These are phyloP conservation scores for Trichosurus vulpecula DNA, from an alignment of 2,797 vertebrate genomes.

Conservation along the genomic window DNA sequence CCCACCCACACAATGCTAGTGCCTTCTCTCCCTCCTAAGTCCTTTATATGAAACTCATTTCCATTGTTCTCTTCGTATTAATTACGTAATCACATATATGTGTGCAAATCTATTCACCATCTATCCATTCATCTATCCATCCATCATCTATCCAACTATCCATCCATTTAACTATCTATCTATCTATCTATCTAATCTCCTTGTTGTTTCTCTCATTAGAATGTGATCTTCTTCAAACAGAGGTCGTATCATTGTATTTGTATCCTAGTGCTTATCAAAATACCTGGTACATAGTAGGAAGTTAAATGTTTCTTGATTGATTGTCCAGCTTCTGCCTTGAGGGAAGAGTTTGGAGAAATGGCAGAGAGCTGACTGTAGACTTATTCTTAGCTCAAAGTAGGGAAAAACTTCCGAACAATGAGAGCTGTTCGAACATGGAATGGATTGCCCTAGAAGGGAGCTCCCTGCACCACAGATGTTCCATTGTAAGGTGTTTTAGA, in stretches of 20 bases:
- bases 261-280: not conserved
- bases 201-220: not conserved
- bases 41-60: not conserved
- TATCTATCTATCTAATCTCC: not conserved
- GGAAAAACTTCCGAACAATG: not conserved
- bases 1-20: too few species aligned
- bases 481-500: not conserved
- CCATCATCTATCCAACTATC: too few species aligned
- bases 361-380: not conserved
- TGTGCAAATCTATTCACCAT: too few species aligned
- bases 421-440: not conserved
- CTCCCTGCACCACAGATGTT: not conserved
- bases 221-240: not conserved
- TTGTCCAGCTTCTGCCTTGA: not conserved
- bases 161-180: too few species aligned
- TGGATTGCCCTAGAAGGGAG: not conserved
- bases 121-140: too few species aligned
- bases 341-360: not conserved
- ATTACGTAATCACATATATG: not conserved
- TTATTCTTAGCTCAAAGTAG: not conserved
- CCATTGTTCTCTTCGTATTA: not conserved
- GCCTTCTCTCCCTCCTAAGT: not conserved
- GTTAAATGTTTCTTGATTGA: not conserved
- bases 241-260: not conserved
- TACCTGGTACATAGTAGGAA: not conserved